phyloP scores from a whole-genome alignment of 2,113 vertebrate genomes.

The Zosterops japonicus region DNA sequence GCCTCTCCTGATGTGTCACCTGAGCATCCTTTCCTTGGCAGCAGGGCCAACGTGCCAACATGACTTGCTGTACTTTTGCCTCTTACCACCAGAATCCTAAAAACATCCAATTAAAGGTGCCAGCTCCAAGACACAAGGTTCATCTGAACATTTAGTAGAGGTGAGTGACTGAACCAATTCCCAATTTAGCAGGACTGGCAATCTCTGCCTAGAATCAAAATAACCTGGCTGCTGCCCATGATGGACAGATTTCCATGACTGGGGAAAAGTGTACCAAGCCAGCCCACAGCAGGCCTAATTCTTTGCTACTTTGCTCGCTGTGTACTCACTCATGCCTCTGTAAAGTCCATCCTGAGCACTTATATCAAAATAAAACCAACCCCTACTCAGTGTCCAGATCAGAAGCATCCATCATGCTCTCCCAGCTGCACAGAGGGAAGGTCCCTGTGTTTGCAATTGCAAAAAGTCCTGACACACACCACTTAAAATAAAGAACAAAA shows the following conservation, averaged over 20 bases:
- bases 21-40: background rate
- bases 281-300: background rate
- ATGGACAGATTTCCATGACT: background rate
- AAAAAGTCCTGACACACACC: background rate
- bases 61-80: background rate
- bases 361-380: slow-evolving; percentile 16
- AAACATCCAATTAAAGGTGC: background rate
- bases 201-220: background rate
- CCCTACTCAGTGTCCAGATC: background rate
- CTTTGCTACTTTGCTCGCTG: background rate
- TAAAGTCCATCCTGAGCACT: background rate
- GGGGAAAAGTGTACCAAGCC: background rate
- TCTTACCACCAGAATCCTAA: background rate
- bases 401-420: background rate
- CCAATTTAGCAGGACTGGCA: background rate
- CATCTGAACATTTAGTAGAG: background rate
- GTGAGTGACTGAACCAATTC: background rate
- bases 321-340: background rate
- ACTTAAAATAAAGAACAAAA: slow-evolving; percentile 17
- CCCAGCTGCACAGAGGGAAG: background rate
- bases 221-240: background rate
- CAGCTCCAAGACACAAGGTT: background rate
- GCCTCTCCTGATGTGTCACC: slow-evolving; percentile 15
- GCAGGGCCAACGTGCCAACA: background rate
- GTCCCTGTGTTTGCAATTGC: background rate